These are phyloP conservation scores for Calonectris borealis DNA, from an alignment of 2,113 vertebrate species.

Conservation along the genomic window DNA sequence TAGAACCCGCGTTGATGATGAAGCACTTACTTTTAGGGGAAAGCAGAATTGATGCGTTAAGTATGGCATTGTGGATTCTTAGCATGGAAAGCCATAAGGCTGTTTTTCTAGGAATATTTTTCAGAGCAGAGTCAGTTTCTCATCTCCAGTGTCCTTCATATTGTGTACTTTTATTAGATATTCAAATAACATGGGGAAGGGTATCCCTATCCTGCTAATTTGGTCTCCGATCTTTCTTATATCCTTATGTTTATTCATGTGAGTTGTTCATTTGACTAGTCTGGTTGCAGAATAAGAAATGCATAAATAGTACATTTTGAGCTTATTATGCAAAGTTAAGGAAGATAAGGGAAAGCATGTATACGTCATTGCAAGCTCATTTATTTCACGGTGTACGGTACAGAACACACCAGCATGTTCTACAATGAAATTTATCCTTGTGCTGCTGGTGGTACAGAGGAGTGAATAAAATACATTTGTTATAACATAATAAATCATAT, in stretches of 20 bases:
- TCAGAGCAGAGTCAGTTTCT: neutral
- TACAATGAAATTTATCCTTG: neutral
- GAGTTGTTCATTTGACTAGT: neutral
- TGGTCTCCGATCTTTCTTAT: neutral
- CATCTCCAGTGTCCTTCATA: neutral
- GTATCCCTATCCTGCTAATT: neutral
- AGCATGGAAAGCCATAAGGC: neutral
- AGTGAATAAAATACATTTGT: slow-evolving; percentile 27
- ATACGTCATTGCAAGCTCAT: neutral
- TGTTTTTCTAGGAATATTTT: neutral
- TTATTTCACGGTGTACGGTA: neutral
- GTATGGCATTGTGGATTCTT: neutral
- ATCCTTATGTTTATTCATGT: slow-evolving; percentile 1
- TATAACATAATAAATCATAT: slow-evolving; percentile 32
- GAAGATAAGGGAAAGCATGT: neutral
- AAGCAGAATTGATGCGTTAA: neutral
- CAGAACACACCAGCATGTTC: neutral
- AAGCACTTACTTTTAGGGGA: neutral
- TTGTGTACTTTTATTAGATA: neutral
- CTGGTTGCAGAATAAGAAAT: neutral
- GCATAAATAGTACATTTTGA: neutral
- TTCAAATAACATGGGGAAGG: neutral
- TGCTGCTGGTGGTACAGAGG: neutral
- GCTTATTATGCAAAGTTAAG: neutral
- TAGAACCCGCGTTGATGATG: neutral